A percentile compares a stretch with the other conserved stretches of the same genome.
Evolutionary conservation across 2,797 vertebrate genomes (phyloP).

Genomic region (Erpetoichthys calabaricus): DNA sequence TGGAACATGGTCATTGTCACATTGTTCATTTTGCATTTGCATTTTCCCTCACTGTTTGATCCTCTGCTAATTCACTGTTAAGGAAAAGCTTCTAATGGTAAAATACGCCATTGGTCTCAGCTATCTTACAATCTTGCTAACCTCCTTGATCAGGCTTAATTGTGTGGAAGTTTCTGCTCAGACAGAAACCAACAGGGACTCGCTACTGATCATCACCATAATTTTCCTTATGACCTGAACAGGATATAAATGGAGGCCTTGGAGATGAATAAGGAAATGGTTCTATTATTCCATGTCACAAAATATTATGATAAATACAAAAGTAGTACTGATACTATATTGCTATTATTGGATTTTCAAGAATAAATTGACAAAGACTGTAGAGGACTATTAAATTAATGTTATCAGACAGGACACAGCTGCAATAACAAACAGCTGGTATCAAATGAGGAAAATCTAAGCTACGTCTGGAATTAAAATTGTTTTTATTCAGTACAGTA

Average conservation of each 20-base stretch:
- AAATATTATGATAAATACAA: constrained; percentile 1
- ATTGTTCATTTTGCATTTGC: too few relatives aligned
- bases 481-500: too few relatives aligned
- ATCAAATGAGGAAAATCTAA: background rate
- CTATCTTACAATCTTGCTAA: too few relatives aligned
- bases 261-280: background rate
- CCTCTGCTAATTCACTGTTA: too few relatives aligned
- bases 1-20: too few relatives aligned
- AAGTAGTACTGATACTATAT: background rate
- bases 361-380: background rate
- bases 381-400: background rate
- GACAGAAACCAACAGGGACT: background rate
- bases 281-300: background rate
- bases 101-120: too few relatives aligned
- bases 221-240: background rate
- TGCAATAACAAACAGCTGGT: background rate
- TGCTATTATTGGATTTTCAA: constrained; percentile 1
- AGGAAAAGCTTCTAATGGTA: too few relatives aligned
- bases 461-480: too few relatives aligned
- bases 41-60: too few relatives aligned
- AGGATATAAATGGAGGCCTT: background rate
- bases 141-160: too few relatives aligned
- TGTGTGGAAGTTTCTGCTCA: too few relatives aligned
- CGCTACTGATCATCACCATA: background rate
- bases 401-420: background rate